Evolutionary conservation across 2,113 vertebrate genomes (phyloP), one percentile per base, ranked within the genome.

Genomic region (Colossoma macropomum): DNA sequence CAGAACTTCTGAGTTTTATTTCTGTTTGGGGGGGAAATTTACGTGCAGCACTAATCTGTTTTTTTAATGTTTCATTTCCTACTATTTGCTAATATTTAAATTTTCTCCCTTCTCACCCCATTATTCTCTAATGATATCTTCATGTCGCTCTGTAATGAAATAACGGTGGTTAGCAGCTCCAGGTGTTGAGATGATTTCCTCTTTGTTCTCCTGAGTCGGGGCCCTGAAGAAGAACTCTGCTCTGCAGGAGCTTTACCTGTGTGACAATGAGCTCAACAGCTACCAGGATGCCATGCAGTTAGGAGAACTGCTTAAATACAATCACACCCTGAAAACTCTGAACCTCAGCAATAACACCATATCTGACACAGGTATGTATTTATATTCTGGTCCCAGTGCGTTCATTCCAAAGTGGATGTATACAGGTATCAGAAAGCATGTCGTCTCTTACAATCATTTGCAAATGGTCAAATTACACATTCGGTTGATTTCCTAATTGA

Each of bases 241-340:
- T 25, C 76, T 95, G 68, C 86, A 73, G 72, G 92, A 95, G 85
- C 93, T 95, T 30, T 89, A 92, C 84, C 89, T 95, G 0, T 80
- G 85, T 79, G 84, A 89, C 90, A 95, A 95, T 85, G 82, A 87
- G 50, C 89, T 95, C 66, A 95, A 94, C 87, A 89, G 93, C 82
- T 93, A 90, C 90, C 94, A 95, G 87, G 94, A 95, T 21, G 88
- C 94, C 54, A 88, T 95, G 88, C 92, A 95, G 75, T 85, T 95
- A 1, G 91, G 92, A 75, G 93, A 94, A 15, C 89, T 95, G 21
- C 89, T 95, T 5, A 89, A 90, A 75, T 92, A 89, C 87, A 95
- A 95, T 90, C 38, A 25, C 78, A 88, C 90, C 10, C 83, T 95
- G 48, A 77, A 80, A 63, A 90, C 82, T 1, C 88, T 95, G 86